phyloP scores from a whole-genome alignment of 2,888 invertebrate genomes.

The Agrochola litura region DNA sequence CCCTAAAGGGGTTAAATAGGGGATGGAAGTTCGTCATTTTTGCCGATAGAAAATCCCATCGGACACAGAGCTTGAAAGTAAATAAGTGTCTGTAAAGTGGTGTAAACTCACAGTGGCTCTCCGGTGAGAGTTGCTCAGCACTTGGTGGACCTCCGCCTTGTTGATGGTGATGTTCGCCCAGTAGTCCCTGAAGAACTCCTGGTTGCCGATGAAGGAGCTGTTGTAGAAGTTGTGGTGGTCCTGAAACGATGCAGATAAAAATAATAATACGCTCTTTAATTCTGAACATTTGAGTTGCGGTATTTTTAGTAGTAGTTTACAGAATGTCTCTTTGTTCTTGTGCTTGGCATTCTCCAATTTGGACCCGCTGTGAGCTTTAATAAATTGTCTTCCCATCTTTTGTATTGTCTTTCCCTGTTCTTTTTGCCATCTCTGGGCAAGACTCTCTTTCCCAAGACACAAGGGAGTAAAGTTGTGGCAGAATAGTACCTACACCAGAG shows the following conservation, averaged over 20 bases:
- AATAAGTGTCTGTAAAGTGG: background rate
- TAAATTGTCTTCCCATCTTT: background rate
- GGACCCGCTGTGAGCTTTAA: background rate
- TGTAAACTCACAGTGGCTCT: constrained; percentile 94
- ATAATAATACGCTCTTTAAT: background rate
- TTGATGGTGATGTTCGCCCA: constrained; percentile 93
- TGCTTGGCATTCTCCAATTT: background rate
- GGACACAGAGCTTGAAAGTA: background rate
- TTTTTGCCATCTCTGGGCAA: background rate
- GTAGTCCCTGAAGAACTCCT: constrained; percentile 90
- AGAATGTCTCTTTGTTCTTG: background rate
- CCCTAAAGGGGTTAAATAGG: background rate
- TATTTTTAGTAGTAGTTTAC: background rate
- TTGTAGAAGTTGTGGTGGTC: constrained; percentile 95
- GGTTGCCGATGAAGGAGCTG: constrained; percentile 92
- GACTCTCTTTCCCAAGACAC: background rate
- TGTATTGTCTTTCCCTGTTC: background rate
- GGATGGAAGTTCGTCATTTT: background rate
- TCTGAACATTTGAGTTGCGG: background rate
- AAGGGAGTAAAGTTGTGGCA: background rate
- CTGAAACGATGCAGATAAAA: constrained; percentile 76
- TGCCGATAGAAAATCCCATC: background rate
- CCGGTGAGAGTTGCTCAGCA: constrained; percentile 95
- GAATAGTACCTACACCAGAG: background rate
- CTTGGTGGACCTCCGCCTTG: constrained; percentile 91